Base-by-base conservation (phyloP, 2,888 invertebrate genomes). In the Pristionchus arcanus region DNA sequence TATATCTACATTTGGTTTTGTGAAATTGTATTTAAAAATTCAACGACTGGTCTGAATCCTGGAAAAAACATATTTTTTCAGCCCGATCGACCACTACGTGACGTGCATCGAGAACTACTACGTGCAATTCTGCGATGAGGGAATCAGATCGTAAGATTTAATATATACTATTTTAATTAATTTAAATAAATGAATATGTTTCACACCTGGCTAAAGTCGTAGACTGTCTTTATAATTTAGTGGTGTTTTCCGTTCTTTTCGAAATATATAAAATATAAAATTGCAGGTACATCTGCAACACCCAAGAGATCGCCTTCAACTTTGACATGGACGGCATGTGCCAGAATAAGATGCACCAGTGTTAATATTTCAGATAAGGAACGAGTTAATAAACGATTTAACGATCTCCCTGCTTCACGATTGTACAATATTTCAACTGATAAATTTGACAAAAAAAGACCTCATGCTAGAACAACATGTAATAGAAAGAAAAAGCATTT, bases 301-400 rank as follows among this genome's bases (percentile, higher is more conserved):
- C 81, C n/a, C 81, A 81, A 28, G 81, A 81, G 28, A 81, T 81
- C 81, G 81, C 81, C 49, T 81, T 81, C 49, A 81, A 81, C 49
- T 81, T 81, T 28, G 81, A 81, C 49, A 28, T 81, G 81, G n/a
- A 81, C 28, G n/a, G 53, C 42, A 49, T 28, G n/a, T 53, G 81
- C 49, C 63, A 63, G 63, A 25, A 63, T n/a, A 31, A 71, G 34
- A 71, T 77, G 74, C 74, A 37, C 25, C 16, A 77, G 25, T 77
- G 74, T 25, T 37, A 25, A 37, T 3, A 49, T 42, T 9, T 9
- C 42, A 5, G 42, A 42, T 42, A 42, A 42, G 42, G 9, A 3
- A 42, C 42, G 42, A 42, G 42, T 42, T 9, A 42, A 42, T 42
- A 42, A 42, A 42, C 42, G 42, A 5, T 42, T 42, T 42, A 42